Evolutionary conservation across 2,888 invertebrate species (phyloP).

Genomic region (Lutraria lutraria): DNA sequence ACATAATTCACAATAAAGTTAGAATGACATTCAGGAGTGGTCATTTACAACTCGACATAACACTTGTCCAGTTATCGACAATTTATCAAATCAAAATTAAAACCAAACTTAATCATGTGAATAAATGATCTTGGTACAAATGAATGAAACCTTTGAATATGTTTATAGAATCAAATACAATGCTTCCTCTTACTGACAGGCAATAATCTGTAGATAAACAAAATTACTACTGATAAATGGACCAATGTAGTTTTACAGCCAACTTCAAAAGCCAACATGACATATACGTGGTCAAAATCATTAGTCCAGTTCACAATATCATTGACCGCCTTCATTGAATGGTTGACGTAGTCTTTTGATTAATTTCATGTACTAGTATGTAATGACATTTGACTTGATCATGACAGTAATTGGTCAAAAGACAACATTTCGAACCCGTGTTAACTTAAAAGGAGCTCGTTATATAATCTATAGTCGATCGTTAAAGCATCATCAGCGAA

Average conservation of each 20-base stretch:
- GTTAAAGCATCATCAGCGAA: background rate
- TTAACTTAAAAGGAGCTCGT: background rate
- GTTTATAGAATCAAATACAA: background rate
- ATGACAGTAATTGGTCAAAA: slow-evolving; percentile 4
- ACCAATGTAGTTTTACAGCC: background rate
- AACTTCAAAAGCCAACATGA: background rate
- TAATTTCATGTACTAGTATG: background rate
- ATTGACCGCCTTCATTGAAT: background rate
- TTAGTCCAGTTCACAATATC: background rate
- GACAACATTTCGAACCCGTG: background rate
- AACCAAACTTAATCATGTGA: background rate
- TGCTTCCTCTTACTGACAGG: background rate
- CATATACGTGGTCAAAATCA: background rate
- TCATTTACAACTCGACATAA: background rate
- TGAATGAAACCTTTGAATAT: background rate
- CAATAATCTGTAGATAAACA: background rate
- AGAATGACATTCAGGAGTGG: background rate
- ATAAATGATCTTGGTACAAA: background rate
- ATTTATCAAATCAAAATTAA: background rate
- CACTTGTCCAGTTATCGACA: background rate
- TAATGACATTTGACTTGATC: background rate
- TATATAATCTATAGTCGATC: background rate
- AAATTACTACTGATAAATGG: background rate
- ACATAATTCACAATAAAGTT: too few species aligned
- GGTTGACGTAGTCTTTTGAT: background rate